A percentile compares a stretch with the other conserved stretches of the same genome.
These are phyloP conservation scores for Drosophila pegasa DNA, from an alignment of 2,888 invertebrate species.

Conservation along the genomic window DNA sequence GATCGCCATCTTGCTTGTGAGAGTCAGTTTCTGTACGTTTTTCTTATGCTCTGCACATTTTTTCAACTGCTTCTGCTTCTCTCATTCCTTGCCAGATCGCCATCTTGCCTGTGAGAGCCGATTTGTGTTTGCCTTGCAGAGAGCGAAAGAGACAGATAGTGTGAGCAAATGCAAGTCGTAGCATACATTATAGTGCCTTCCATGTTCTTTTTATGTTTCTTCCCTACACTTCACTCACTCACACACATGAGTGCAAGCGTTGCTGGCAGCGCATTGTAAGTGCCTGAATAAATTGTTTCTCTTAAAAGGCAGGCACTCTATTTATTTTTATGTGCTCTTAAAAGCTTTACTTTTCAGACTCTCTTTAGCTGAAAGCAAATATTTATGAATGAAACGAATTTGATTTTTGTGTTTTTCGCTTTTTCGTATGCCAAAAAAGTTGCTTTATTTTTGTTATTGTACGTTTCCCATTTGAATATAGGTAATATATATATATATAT, in stretches of 20 bases:
- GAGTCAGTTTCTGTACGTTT: neutral
- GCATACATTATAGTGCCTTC: neutral
- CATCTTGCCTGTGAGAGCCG: neutral
- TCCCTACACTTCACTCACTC: neutral
- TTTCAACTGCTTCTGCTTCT: neutral
- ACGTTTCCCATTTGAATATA: constrained; percentile 55
- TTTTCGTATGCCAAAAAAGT: constrained; percentile 76
- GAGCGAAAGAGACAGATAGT: neutral
- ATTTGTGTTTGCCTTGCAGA: neutral
- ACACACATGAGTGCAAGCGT: neutral
- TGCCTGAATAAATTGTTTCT: neutral
- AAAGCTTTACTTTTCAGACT: neutral
- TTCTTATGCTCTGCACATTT: no score
- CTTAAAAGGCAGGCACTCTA: neutral
- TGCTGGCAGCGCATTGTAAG: neutral
- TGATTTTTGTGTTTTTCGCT: constrained; percentile 57
- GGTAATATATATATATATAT: constrained; percentile 1
- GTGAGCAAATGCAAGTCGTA: neutral
- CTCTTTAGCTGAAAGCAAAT: neutral
- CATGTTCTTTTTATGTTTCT: neutral
- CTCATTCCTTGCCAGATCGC: neutral
- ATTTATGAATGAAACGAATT: neutral
- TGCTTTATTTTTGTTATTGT: constrained; percentile 63
- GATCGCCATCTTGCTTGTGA: neutral
- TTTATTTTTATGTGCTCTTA: neutral